These are phyloP conservation scores for Okamejei kenojei DNA, from an alignment of 2,797 vertebrate genomes.

Conservation along the genomic window DNA sequence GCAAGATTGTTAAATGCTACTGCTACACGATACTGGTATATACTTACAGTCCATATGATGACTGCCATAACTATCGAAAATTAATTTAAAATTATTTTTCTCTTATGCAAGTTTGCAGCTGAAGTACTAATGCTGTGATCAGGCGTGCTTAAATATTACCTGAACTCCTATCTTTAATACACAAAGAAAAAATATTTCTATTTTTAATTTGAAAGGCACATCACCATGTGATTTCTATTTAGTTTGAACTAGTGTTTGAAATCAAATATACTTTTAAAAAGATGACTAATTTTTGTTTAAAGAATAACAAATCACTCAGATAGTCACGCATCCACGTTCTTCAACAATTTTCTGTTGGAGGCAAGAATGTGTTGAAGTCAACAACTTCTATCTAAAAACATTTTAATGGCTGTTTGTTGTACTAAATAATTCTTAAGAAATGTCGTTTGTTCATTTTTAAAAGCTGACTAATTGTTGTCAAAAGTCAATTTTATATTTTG, in stretches of 20 bases:
- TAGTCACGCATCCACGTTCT: neutral
- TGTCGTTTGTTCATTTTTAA: neutral
- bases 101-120: slow-evolving; percentile 68
- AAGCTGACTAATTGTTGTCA: slow-evolving; percentile 1
- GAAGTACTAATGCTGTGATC: slow-evolving; percentile 59
- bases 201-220: slow-evolving; percentile 78
- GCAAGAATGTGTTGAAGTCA: neutral
- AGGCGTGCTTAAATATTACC: slow-evolving; percentile 69
- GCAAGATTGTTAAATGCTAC: slow-evolving; percentile 63
- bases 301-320: neutral
- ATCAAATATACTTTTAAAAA: slow-evolving; percentile 41
- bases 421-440: slow-evolving; percentile 19
- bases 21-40: slow-evolving; percentile 69
- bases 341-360: neutral
- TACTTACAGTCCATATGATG: slow-evolving; percentile 59
- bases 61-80: slow-evolving; percentile 63
- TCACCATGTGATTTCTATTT: slow-evolving; percentile 59
- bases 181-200: slow-evolving; percentile 65
- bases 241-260: slow-evolving; percentile 44
- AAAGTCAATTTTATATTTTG: neutral
- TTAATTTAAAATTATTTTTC: slow-evolving; percentile 56
- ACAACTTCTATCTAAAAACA: neutral
- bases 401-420: neutral
- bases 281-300: slow-evolving; percentile 41
- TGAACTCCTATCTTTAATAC: slow-evolving; percentile 59